phyloP scores from a whole-genome alignment of 2,113 vertebrate genomes.

The Amblyopsis rosae region DNA sequence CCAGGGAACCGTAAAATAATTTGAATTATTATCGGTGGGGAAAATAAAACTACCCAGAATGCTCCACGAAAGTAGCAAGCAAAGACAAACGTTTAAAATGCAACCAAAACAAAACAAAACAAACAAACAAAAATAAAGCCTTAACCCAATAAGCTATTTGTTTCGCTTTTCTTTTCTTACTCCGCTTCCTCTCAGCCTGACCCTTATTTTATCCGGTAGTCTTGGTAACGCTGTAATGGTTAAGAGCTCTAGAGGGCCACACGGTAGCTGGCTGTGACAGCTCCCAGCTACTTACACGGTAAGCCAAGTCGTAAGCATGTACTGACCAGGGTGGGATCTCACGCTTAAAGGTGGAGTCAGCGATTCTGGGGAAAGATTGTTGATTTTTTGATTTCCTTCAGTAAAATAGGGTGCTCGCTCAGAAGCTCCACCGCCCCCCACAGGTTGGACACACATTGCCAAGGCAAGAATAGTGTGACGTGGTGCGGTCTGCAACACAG shows the following conservation, averaged over 20 bases:
- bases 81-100: background rate
- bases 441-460: too few species aligned
- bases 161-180: conserved; percentile 29
- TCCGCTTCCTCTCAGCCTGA: conserved; percentile 18
- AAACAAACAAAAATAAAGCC: background rate
- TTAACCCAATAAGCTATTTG: conserved; percentile 13
- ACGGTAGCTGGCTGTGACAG: conserved; percentile 68
- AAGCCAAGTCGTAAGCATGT: too few species aligned
- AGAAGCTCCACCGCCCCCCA: too few species aligned
- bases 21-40: background rate
- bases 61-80: background rate
- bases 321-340: too few species aligned
- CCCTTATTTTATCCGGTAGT: conserved; percentile 62
- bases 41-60: background rate
- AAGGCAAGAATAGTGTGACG: too few species aligned
- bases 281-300: conserved; percentile 1
- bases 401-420: too few species aligned
- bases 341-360: too few species aligned
- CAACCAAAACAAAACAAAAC: background rate
- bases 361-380: too few species aligned
- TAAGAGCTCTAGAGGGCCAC: conserved; percentile 61
- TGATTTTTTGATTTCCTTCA: too few species aligned
- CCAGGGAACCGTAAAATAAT: background rate
- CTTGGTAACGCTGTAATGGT: conserved; percentile 53
- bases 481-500: too few species aligned